Evolutionary conservation across 2,888 invertebrate genomes (phyloP).

Genomic region (Meiosimyza decipiens): DNA sequence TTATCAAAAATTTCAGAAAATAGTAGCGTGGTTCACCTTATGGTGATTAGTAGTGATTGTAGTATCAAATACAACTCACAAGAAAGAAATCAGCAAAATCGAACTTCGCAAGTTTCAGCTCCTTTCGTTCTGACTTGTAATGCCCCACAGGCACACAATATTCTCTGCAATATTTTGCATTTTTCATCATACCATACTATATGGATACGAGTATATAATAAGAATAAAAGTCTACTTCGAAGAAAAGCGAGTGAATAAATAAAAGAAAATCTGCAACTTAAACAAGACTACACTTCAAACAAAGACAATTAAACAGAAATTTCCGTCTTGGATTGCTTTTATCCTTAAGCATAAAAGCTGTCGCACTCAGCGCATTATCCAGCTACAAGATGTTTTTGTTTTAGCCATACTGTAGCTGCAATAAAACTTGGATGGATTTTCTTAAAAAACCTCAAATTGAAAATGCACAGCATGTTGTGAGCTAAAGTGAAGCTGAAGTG

Average conservation of each 20-base stretch:
- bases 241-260: not conserved
- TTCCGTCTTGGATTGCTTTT: slow-evolving; percentile 13
- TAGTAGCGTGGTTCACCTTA: too few species aligned
- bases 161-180: too few species aligned
- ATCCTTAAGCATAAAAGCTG: slow-evolving; percentile 16
- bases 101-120: too few species aligned
- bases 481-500: not conserved
- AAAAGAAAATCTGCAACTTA: slow-evolving; percentile 29
- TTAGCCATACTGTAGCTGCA: slow-evolving; percentile 2
- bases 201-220: slow-evolving; percentile 11
- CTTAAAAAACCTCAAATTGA: not conserved
- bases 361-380: slow-evolving; percentile 21
- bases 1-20: too few species aligned
- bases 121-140: too few species aligned
- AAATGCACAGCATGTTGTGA: slow-evolving; percentile 14
- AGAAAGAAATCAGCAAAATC: too few species aligned
- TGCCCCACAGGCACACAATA: too few species aligned
- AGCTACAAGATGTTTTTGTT: slow-evolving; percentile 36
- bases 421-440: slow-evolving; percentile 4
- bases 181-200: not conserved
- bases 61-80: too few species aligned
- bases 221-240: not conserved
- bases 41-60: too few species aligned
- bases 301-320: slow-evolving; percentile 32
- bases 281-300: slow-evolving; percentile 20